Evolutionary conservation across 2,113 vertebrate species (phyloP).

Genomic region (Paracanthobrama guichenoti): DNA sequence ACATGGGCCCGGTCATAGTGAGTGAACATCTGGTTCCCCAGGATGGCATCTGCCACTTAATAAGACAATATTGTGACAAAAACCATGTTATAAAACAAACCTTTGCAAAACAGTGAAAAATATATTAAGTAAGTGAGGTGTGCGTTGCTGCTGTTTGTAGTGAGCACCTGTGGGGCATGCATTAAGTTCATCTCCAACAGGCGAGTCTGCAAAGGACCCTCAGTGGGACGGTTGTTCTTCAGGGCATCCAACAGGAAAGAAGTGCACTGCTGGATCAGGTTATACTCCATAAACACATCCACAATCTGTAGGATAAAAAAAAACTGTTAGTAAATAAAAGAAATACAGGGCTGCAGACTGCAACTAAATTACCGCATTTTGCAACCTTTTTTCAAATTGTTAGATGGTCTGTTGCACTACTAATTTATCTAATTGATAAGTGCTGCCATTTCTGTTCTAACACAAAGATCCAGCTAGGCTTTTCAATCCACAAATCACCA

Average conservation of each 20-base stretch:
- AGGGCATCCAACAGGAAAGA: conserved; percentile 95
- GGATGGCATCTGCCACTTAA: conserved; percentile 96
- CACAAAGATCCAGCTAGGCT: no score
- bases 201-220: conserved; percentile 94
- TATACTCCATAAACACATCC: conserved; percentile 99
- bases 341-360: no score
- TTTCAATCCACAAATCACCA: no score
- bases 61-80: conserved; percentile 29
- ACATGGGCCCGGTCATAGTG: conserved; percentile 98
- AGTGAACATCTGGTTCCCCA: conserved; percentile 99
- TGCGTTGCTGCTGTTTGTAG: not conserved
- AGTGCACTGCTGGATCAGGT: conserved; percentile 98
- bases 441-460: no score
- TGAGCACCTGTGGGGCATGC: conserved; percentile 88
- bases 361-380: no score
- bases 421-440: no score
- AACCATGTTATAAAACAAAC: not conserved
- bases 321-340: not conserved
- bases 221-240: conserved; percentile 97
- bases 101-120: not conserved
- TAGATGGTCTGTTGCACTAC: no score
- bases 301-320: conserved; percentile 82
- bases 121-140: not conserved
- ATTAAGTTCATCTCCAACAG: conserved; percentile 99
- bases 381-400: no score